phyloP scores from a whole-genome alignment of 2,113 vertebrate species.

The Pterocles orientalis region DNA sequence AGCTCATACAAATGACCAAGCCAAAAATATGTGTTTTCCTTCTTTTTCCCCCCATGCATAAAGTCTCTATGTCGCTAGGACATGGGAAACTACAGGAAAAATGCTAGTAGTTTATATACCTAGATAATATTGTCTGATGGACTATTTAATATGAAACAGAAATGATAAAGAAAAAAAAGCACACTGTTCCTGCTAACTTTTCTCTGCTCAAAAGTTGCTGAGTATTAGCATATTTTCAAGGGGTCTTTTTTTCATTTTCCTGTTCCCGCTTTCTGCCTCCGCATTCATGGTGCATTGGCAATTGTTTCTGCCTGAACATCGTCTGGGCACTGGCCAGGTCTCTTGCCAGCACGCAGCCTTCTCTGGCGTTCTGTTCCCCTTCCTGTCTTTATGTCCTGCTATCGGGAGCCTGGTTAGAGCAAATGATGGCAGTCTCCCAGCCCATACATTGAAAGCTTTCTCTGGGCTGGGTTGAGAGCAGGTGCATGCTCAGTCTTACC shows the following conservation, averaged over 20 bases:
- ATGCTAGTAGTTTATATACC: background rate
- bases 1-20: background rate
- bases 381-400: background rate
- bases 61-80: background rate
- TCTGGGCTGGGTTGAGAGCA: background rate
- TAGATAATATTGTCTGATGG: background rate
- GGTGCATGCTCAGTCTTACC: accelerated
- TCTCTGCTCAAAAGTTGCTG: background rate
- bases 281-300: background rate
- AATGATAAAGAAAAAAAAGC: background rate
- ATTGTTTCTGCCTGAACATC: background rate
- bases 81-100: background rate
- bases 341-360: too few species aligned
- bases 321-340: background rate
- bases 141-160: background rate
- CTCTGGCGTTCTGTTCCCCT: background rate
- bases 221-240: background rate
- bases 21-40: background rate
- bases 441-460: accelerated
- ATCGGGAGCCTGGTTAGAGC: background rate
- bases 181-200: background rate
- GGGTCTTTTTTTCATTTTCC: background rate
- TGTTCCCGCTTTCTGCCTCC: background rate
- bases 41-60: background rate
- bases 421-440: accelerated